Conservation (phyloP, 2,797 vertebrate species). For the Peromyscus nudipes region DNA sequence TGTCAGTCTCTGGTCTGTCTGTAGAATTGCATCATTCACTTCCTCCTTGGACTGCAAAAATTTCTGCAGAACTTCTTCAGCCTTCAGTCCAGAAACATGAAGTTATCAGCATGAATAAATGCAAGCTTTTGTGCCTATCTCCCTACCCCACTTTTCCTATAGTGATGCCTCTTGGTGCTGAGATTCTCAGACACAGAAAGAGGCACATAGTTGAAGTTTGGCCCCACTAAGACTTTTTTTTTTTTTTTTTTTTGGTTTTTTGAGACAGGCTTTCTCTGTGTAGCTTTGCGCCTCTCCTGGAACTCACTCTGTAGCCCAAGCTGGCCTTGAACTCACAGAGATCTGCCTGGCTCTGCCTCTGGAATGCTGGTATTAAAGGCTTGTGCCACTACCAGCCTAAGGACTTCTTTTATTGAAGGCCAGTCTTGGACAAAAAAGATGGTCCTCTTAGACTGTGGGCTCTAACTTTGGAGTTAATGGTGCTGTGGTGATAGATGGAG, state of each 20-base stretch:
- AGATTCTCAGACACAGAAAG: neutral
- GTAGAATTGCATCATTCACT: conserved; percentile 41
- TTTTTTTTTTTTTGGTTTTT: too few relatives aligned
- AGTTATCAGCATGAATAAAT: neutral
- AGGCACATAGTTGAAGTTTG: neutral
- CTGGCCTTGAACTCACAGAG: too few relatives aligned
- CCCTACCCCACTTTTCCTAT: neutral
- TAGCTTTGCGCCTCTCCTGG: too few relatives aligned
- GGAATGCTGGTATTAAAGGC: too few relatives aligned
- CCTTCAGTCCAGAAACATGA: conserved; percentile 63
- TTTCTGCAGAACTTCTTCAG: conserved; percentile 66
- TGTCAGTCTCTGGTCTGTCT: conserved; percentile 71
- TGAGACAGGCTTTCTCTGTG: too few relatives aligned
- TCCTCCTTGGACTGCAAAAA: conserved; percentile 69
- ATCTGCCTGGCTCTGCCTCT: too few relatives aligned
- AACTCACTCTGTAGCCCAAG: too few relatives aligned
- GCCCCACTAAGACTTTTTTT: neutral
- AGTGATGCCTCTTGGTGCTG: neutral
- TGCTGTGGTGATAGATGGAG: neutral
- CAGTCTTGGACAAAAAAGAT: neutral
- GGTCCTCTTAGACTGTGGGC: neutral
- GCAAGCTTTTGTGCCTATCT: neutral
- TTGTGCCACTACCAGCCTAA: too few relatives aligned
- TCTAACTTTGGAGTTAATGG: neutral
- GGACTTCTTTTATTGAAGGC: neutral